Conservation (phyloP, 1,140 invertebrate genomes). For the Procambarus clarkii region DNA sequence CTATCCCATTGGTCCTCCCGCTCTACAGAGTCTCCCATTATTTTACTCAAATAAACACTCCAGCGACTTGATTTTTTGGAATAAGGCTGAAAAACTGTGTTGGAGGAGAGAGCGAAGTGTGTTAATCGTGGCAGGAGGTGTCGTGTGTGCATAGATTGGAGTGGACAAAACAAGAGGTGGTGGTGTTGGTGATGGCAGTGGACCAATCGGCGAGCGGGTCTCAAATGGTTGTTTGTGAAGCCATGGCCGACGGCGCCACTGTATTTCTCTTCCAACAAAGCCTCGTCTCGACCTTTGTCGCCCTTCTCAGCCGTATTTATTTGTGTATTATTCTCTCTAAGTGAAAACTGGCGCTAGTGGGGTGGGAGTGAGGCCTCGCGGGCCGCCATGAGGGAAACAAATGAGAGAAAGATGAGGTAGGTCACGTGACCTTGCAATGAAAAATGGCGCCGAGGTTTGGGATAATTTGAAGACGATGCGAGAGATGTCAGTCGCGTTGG, state of each 20-base stretch:
- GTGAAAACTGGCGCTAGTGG: neutral
- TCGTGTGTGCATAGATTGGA: slow-evolving; percentile 75
- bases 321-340: neutral
- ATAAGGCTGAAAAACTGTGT: neutral
- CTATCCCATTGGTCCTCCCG: slow-evolving; percentile 6
- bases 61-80: neutral
- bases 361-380: neutral
- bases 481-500: slow-evolving; percentile 70
- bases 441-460: slow-evolving; percentile 70
- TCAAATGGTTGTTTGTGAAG: slow-evolving; percentile 56
- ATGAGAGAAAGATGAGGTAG: slow-evolving; percentile 47
- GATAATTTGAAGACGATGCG: slow-evolving; percentile 70
- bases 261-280: slow-evolving; percentile 46
- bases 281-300: neutral
- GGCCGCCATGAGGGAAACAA: neutral
- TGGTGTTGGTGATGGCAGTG: slow-evolving; percentile 21
- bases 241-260: slow-evolving; percentile 46
- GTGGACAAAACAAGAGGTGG: slow-evolving; percentile 63
- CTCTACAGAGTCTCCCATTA: slow-evolving; percentile 29
- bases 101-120: neutral
- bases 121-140: slow-evolving; percentile 44
- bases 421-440: slow-evolving; percentile 71
- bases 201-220: neutral
- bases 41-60: neutral
- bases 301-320: neutral